Conservation (phyloP, 2,113 vertebrate genomes). For the Gopherus evgoodei region DNA sequence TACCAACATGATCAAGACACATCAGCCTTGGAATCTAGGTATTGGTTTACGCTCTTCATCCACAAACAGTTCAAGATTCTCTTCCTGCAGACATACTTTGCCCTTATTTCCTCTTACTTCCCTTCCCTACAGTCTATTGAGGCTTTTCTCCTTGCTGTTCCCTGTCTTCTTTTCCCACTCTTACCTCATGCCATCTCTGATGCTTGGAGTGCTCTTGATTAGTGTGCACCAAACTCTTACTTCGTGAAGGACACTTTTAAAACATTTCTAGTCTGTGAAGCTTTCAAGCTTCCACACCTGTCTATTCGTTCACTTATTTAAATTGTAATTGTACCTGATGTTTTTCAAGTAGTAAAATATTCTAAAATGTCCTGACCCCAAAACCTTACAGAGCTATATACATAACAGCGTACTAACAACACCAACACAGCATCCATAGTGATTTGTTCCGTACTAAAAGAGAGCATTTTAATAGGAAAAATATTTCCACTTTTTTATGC, state of each 20-base stretch:
- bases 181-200: background rate
- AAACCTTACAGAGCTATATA: background rate
- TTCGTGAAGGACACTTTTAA: background rate
- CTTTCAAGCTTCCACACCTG: background rate
- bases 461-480: background rate
- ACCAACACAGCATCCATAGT: accelerated
- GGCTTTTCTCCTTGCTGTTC: background rate
- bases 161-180: background rate
- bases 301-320: background rate
- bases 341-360: background rate
- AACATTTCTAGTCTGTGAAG: background rate
- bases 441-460: background rate
- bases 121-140: background rate
- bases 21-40: background rate
- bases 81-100: background rate
- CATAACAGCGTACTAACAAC: background rate
- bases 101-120: background rate
- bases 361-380: background rate
- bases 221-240: background rate
- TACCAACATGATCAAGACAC: background rate
- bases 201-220: background rate
- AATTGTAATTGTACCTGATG: background rate
- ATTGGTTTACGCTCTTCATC: background rate
- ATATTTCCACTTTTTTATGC: background rate
- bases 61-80: background rate